phyloP scores from a whole-genome alignment of 2,888 invertebrate genomes.

The Crematogaster levior region DNA sequence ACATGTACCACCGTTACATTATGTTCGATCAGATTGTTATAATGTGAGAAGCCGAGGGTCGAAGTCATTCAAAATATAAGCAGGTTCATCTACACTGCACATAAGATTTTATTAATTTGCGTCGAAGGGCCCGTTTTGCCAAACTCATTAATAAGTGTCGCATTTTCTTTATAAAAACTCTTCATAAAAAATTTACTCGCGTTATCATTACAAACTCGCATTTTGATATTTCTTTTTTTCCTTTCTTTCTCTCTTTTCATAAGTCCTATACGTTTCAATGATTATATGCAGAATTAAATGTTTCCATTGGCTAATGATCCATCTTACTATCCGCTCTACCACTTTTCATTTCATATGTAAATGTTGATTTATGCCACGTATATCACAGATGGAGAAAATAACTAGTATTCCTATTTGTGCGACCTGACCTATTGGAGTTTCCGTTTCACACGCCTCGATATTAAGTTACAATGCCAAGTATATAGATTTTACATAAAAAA shows the following conservation, averaged over 20 bases:
- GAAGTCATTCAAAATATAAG: neutral
- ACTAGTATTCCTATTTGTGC: slow-evolving; percentile 20
- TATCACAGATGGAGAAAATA: slow-evolving; percentile 27
- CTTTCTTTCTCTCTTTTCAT: neutral
- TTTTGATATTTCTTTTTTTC: neutral
- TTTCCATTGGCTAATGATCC: slow-evolving; percentile 30
- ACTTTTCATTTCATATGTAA: slow-evolving; percentile 16
- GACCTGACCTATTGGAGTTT: slow-evolving; percentile 2
- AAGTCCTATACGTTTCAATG: neutral
- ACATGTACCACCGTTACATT: neutral
- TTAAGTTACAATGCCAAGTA: slow-evolving; percentile 27
- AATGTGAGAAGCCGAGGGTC: neutral
- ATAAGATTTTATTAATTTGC: neutral
- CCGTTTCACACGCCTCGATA: neutral
- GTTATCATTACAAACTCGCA: neutral
- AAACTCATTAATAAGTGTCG: slow-evolving; percentile 8
- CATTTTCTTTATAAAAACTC: too few relatives aligned
- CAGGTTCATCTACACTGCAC: neutral
- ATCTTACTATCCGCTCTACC: neutral
- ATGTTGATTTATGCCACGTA: slow-evolving; percentile 32
- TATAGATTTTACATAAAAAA: neutral
- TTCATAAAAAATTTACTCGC: too few relatives aligned
- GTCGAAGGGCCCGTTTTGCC: neutral
- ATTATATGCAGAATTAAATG: neutral
- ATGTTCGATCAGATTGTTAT: neutral